A percentile compares a stretch with the other conserved stretches of the same genome.
phyloP scores from a whole-genome alignment of 2,888 invertebrate genomes.

The Troides helena region DNA sequence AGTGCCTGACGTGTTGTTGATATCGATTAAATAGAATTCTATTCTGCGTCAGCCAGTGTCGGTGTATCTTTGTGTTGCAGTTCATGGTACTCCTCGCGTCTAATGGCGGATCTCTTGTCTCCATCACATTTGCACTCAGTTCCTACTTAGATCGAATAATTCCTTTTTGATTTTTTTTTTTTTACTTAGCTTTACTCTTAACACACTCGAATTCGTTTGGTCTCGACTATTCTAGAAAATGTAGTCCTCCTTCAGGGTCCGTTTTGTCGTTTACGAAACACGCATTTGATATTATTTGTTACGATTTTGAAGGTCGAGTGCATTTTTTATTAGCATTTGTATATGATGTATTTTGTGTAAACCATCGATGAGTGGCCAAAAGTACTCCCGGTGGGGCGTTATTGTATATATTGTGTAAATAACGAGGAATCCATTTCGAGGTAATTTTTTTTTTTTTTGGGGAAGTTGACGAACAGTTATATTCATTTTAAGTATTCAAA shows the following conservation, averaged over 20 bases:
- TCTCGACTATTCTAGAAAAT: slow-evolving; percentile 52
- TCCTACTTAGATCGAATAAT: slow-evolving; percentile 75
- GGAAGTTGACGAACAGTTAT: slow-evolving; percentile 45
- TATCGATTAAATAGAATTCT: slow-evolving; percentile 30
- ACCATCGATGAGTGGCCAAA: slow-evolving; percentile 65
- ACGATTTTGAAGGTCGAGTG: slow-evolving; percentile 47
- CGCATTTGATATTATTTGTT: slow-evolving; percentile 48
- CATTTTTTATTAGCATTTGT: slow-evolving; percentile 44
- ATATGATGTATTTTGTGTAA: slow-evolving; percentile 33
- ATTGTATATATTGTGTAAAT: slow-evolving; percentile 78
- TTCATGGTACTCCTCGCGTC: slow-evolving; percentile 51
- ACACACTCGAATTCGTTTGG: slow-evolving; percentile 38
- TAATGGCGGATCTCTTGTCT: slow-evolving; percentile 64
- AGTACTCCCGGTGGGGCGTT: slow-evolving; percentile 55
- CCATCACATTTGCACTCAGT: slow-evolving; percentile 74
- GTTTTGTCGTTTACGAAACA: slow-evolving; percentile 30
- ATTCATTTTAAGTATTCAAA: slow-evolving; percentile 64
- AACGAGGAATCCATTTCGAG: slow-evolving; percentile 58
- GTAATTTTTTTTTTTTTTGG: slow-evolving; percentile 40
- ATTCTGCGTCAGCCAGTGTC: slow-evolving; percentile 32
- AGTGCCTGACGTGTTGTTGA: slow-evolving; percentile 48
- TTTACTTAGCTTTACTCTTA: slow-evolving; percentile 63
- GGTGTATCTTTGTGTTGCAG: slow-evolving; percentile 63
- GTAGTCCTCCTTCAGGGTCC: slow-evolving; percentile 57
- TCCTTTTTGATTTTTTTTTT: slow-evolving; percentile 40